A percentile compares a stretch with the other conserved stretches of the same genome.
Conservation (phyloP, 1,140 invertebrate genomes). For the Gryon sp. region DNA sequence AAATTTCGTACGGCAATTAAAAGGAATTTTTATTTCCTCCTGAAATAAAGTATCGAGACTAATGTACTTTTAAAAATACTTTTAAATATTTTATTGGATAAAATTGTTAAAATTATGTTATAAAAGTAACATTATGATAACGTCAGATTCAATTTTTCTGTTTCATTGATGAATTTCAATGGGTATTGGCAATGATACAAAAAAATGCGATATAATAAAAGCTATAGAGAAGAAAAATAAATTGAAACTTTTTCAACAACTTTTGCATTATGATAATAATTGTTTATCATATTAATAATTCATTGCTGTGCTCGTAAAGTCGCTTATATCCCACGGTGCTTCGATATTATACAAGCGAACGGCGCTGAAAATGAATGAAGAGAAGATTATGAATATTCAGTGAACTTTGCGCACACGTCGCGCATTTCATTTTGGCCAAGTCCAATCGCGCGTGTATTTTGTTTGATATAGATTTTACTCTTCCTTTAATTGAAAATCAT, state of each 20-base stretch:
- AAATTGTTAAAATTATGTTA: too few species aligned
- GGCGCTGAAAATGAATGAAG: conserved; percentile 56
- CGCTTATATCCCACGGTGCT: conserved; percentile 52
- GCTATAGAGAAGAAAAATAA: not conserved
- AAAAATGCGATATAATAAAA: too few species aligned
- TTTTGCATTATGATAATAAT: conserved; percentile 50
- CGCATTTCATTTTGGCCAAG: conserved; percentile 56
- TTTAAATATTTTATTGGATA: too few species aligned
- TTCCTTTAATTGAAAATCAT: conserved; percentile 41
- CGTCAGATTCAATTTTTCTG: too few species aligned
- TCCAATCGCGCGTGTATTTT: conserved; percentile 27
- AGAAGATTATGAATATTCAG: conserved; percentile 75
- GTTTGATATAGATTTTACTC: conserved; percentile 33
- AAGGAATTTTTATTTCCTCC: too few species aligned
- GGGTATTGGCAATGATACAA: too few species aligned
- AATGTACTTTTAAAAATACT: too few species aligned
- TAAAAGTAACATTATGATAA: too few species aligned
- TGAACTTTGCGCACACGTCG: conserved; percentile 63
- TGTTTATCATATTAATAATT: conserved; percentile 73
- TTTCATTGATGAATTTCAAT: too few species aligned
- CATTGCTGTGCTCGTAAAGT: conserved; percentile 57
- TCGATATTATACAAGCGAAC: conserved; percentile 66
- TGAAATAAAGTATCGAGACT: too few species aligned
- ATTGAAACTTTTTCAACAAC: conserved; percentile 4
- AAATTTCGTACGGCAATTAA: too few species aligned